These are phyloP conservation scores for Philereme vetulata DNA, from an alignment of 2,888 invertebrate species.

Conservation along the genomic window DNA sequence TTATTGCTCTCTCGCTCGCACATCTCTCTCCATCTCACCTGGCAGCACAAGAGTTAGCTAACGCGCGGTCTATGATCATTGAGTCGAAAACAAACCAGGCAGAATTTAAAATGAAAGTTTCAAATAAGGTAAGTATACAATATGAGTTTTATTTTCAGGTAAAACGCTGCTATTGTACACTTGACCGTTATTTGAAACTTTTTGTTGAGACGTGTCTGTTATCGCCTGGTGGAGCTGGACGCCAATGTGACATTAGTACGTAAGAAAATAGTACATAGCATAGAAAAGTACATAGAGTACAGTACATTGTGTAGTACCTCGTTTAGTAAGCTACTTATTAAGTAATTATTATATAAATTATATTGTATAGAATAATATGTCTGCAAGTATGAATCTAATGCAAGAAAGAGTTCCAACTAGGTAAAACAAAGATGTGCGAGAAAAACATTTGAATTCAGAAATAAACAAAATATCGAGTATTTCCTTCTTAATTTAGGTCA, in stretches of 20 bases:
- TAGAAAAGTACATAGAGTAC: background rate
- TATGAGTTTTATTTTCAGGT: background rate
- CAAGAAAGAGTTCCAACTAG: too few species aligned
- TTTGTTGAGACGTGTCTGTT: background rate
- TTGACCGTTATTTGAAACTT: conserved; percentile 1
- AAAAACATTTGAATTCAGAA: background rate
- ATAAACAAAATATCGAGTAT: background rate
- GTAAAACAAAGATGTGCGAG: background rate
- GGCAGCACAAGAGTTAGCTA: too few species aligned
- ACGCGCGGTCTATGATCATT: too few species aligned
- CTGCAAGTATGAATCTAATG: background rate
- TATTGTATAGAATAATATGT: too few species aligned
- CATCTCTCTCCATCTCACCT: too few species aligned
- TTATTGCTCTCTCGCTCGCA: too few species aligned
- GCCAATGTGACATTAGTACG: background rate
- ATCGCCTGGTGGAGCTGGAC: background rate
- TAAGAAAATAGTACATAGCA: background rate
- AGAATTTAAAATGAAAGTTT: conserved; percentile 3
- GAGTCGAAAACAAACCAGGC: background rate
- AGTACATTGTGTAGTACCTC: background rate
- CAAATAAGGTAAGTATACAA: background rate
- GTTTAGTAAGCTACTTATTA: too few species aligned
- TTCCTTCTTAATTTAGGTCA: background rate
- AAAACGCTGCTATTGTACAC: background rate
- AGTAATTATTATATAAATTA: too few species aligned